phyloP scores from a whole-genome alignment of 2,797 vertebrate species.

The Valencia hispanica region DNA sequence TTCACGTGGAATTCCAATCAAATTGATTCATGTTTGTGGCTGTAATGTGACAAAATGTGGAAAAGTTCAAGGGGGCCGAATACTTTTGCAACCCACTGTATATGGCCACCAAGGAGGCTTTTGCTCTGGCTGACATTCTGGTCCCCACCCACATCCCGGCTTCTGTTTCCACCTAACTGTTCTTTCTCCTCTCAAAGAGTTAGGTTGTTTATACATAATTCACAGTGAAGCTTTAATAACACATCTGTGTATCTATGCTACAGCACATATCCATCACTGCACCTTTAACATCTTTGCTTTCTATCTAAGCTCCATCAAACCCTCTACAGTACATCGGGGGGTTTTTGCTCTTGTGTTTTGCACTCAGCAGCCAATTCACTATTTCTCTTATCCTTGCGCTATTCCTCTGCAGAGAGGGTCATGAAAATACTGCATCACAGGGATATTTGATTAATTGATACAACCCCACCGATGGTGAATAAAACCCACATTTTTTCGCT shows the following conservation, averaged over 20 bases:
- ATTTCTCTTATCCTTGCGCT: constrained; percentile 29
- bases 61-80: too few relatives aligned
- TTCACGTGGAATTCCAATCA: too few relatives aligned
- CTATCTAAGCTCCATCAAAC: constrained; percentile 26
- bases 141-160: constrained; percentile 22
- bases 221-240: constrained; percentile 49
- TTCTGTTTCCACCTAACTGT: constrained; percentile 25
- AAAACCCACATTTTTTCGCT: constrained; percentile 23
- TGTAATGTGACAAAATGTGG: too few relatives aligned
- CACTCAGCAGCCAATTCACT: neutral
- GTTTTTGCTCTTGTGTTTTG: constrained; percentile 12
- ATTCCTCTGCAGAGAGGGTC: constrained; percentile 33
- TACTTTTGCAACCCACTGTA: too few relatives aligned
- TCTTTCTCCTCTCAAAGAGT: constrained; percentile 45
- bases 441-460: constrained; percentile 43
- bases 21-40: too few relatives aligned
- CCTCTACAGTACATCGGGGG: constrained; percentile 29
- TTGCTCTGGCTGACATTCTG: constrained; percentile 15
- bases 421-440: constrained; percentile 10
- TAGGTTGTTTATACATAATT: constrained; percentile 66
- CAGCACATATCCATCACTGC: constrained; percentile 54
- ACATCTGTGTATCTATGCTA: constrained; percentile 37
- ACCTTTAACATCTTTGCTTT: neutral
- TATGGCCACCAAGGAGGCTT: constrained; percentile 24
- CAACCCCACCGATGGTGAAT: constrained; percentile 6